Evolutionary conservation across 1,140 invertebrate species (phyloP), one percentile per base, ranked within the genome.

Genomic region (Neuroterus valhalla): DNA sequence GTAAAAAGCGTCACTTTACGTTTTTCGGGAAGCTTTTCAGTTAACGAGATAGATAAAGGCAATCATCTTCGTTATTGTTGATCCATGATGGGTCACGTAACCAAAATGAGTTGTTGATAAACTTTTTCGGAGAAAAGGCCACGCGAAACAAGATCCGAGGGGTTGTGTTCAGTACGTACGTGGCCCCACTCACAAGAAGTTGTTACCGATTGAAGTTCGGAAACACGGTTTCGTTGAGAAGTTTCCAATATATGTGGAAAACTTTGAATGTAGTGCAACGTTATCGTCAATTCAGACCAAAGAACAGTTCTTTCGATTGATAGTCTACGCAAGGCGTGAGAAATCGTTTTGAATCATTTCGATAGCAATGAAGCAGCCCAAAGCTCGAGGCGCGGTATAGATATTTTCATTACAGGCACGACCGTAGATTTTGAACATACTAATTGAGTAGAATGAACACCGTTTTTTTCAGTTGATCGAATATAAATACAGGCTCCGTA

Each of bases 221-320:
- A 75, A 11, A 91, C 84, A 8, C 90, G 68, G 79, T 91, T 90
- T 12, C 81, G 80, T 0, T 89, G 86, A 78, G 86, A 91, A 11
- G 78, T 81, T 79, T 90, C 85, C 68, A 81, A 82, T n/a, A 75
- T 69, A 43, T 75, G 66, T 5, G 88, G 76, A 17, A 67, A 38
- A 12, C 68, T 62, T 12, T 68, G 69, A 12, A 88, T 74, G 85
- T 85, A 89, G 10, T 62, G 43, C 0, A 84, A 43, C 6, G 70
- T 78, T 6, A 88, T 84, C n/a, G 82, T 78, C 0, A 85, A 89
- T 72, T 88, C 85, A 0, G 82, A 83, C 83, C 87, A 89, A 66
- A 66, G 71, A 71, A 19, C n/a, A 14, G 45, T 62, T 17, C 1
- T 48, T 17, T 43, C 12, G 48, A 66, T 19, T 42, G 66, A 42